Percentiles rank a stretch among this genome's conserved stretches.
Conservation (phyloP, 2,113 vertebrate species). For the Athene noctua region DNA sequence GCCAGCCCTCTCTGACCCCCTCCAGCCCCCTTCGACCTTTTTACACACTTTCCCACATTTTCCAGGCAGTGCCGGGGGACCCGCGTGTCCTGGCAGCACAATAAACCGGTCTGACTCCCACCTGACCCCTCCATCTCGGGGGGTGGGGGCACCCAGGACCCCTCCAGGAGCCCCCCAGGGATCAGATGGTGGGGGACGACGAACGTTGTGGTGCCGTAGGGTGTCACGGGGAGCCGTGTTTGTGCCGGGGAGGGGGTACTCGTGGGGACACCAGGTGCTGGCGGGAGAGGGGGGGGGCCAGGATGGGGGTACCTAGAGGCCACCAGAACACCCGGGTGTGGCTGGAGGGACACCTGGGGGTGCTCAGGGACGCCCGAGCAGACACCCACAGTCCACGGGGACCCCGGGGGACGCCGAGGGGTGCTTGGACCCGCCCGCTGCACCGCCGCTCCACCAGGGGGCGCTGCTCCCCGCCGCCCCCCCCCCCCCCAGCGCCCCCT, state of each 20-base stretch:
- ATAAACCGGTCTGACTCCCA: conserved; percentile 7
- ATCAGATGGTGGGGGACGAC: background rate
- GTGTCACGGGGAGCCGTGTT: background rate
- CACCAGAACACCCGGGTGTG: background rate
- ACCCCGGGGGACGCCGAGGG: too few species aligned
- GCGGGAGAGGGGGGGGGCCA: too few species aligned
- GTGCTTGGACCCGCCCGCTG: too few species aligned
- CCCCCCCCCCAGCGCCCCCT: too few species aligned
- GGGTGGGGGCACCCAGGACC: too few species aligned
- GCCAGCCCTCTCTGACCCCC: background rate
- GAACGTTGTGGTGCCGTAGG: background rate
- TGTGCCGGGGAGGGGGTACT: background rate
- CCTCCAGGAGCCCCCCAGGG: background rate
- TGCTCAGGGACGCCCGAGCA: background rate
- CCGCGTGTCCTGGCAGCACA: background rate
- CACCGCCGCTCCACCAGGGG: background rate
- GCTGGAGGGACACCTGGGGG: background rate
- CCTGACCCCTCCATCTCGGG: too few species aligned
- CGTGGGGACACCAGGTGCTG: too few species aligned
- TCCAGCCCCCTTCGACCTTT: background rate
- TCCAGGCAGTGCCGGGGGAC: conserved; percentile 4
- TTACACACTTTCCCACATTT: background rate
- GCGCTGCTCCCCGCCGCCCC: background rate
- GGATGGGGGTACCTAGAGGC: too few species aligned
- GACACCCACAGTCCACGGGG: too few species aligned